Conservation (phyloP, 2,888 invertebrate genomes). For the Mechanitis mazaeus region DNA sequence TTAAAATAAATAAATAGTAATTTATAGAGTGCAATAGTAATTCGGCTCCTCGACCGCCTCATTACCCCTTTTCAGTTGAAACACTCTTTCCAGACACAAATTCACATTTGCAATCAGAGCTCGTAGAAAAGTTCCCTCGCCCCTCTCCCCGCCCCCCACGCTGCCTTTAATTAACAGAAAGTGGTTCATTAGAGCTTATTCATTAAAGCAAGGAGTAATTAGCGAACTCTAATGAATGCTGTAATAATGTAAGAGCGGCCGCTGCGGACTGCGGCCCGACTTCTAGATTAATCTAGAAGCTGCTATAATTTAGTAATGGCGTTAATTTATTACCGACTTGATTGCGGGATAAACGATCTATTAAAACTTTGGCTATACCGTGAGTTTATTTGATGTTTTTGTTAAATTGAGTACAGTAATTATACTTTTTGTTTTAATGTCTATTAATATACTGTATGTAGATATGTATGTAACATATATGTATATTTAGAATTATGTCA, state of each 20-base stretch:
- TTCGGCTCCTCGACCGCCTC: slow-evolving; percentile 68
- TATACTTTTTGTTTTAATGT: neutral
- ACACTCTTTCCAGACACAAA: slow-evolving; percentile 75
- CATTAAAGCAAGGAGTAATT: slow-evolving; percentile 93
- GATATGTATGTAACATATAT: too few species aligned
- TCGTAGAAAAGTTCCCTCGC: slow-evolving; percentile 68
- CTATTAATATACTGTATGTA: too few species aligned
- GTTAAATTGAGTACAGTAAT: slow-evolving; percentile 11
- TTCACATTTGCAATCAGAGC: slow-evolving; percentile 77
- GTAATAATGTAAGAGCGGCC: slow-evolving; percentile 84
- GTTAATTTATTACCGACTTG: slow-evolving; percentile 68
- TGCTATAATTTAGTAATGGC: slow-evolving; percentile 72
- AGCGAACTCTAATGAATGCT: slow-evolving; percentile 91
- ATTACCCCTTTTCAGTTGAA: slow-evolving; percentile 73
- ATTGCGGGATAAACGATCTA: slow-evolving; percentile 62
- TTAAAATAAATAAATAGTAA: slow-evolving; percentile 37
- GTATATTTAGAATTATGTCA: too few species aligned
- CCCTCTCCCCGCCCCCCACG: slow-evolving; percentile 49
- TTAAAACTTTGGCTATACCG: slow-evolving; percentile 36
- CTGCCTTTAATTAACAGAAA: slow-evolving; percentile 92
- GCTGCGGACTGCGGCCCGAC: slow-evolving; percentile 72
- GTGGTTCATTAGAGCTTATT: slow-evolving; percentile 94
- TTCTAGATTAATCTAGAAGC: slow-evolving; percentile 75
- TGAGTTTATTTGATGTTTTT: slow-evolving; percentile 24
- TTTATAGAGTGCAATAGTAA: slow-evolving; percentile 58